A percentile compares a stretch with the other conserved stretches of the same genome.
phyloP scores from a whole-genome alignment of 1,140 invertebrate genomes.

The Helicoverpa armigera region DNA sequence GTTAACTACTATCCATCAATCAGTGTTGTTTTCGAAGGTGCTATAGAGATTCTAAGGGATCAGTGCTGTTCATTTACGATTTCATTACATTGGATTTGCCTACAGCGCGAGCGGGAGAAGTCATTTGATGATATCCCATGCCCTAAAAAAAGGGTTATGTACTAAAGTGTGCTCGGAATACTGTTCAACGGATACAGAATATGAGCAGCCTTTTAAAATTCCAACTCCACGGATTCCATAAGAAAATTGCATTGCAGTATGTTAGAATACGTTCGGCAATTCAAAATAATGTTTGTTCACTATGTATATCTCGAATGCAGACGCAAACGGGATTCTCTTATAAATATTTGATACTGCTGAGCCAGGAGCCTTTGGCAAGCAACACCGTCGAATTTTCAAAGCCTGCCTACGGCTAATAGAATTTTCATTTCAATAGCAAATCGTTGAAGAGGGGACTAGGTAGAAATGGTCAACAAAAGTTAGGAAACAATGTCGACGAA shows the following conservation, averaged over 20 bases:
- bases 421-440: conserved; percentile 64
- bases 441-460: conserved; percentile 51
- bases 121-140: too few relatives aligned
- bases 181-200: not conserved
- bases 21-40: too few relatives aligned
- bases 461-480: conserved; percentile 39
- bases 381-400: conserved; percentile 62
- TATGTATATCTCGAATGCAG: conserved; percentile 39
- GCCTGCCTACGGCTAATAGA: conserved; percentile 60
- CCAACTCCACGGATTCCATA: conserved; percentile 33
- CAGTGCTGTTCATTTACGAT: too few relatives aligned
- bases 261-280: conserved; percentile 46
- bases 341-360: conserved; percentile 69
- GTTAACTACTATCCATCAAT: too few relatives aligned
- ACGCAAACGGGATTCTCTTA: conserved; percentile 64
- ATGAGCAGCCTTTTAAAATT: conserved; percentile 3
- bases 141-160: too few relatives aligned
- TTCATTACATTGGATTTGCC: too few relatives aligned
- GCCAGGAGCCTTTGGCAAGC: conserved; percentile 56
- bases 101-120: too few relatives aligned
- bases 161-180: too few relatives aligned
- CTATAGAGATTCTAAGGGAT: too few relatives aligned
- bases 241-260: conserved; percentile 47
- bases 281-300: conserved; percentile 49
- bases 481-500: conserved; percentile 40